A percentile compares a stretch with the other conserved stretches of the same genome.
Evolutionary conservation across 1,140 invertebrate genomes (phyloP).

Genomic region (Sarcophaga bullata): DNA sequence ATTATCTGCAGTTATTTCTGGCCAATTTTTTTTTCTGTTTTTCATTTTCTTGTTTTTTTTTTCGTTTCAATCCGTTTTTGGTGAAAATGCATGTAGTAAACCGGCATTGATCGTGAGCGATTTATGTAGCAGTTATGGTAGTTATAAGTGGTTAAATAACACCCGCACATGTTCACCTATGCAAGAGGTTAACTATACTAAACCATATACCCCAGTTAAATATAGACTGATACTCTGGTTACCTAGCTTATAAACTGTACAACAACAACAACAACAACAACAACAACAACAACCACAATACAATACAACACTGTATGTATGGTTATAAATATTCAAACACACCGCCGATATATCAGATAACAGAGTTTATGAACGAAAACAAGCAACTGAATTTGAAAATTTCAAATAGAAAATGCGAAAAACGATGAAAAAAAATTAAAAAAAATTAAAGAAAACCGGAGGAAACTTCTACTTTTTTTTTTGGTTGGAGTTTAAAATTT

Average conservation of each 20-base stretch:
- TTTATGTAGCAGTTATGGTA: slow-evolving; percentile 32
- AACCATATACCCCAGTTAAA: not conserved
- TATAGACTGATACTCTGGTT: not conserved
- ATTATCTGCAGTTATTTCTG: not conserved
- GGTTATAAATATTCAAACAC: not conserved
- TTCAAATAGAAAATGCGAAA: not conserved
- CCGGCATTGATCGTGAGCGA: slow-evolving; percentile 37
- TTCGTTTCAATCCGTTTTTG: not conserved
- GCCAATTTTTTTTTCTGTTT: not conserved
- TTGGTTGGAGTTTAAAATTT: not conserved
- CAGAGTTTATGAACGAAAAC: slow-evolving; percentile 7
- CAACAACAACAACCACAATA: too few relatives aligned
- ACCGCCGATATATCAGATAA: not conserved
- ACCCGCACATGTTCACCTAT: slow-evolving; percentile 32
- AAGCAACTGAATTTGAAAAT: not conserved
- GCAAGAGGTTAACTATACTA: slow-evolving; percentile 6
- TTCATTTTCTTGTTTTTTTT: too few relatives aligned
- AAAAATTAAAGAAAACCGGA: too few relatives aligned
- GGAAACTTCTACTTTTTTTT: not conserved
- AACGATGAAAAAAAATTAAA: too few relatives aligned
- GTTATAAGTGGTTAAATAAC: slow-evolving; percentile 1
- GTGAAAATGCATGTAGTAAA: not conserved
- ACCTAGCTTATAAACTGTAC: too few relatives aligned
- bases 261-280: too few relatives aligned
- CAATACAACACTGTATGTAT: not conserved